Percentiles rank a stretch among this genome's conserved stretches.
These are phyloP conservation scores for Philotrypesis tridentata DNA, from an alignment of 1,140 invertebrate species.

Conservation along the genomic window DNA sequence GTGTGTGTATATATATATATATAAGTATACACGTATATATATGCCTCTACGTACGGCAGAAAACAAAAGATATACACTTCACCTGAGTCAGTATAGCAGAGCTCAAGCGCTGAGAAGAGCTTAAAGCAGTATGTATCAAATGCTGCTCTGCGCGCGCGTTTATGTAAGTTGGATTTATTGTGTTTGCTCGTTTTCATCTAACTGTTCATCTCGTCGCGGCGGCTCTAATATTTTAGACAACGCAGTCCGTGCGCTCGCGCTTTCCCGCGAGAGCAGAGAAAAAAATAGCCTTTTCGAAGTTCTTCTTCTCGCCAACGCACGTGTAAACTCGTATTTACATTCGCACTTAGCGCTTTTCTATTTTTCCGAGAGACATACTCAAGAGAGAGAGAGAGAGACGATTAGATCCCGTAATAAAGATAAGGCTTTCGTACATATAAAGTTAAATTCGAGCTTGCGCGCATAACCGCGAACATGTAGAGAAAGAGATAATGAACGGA, in stretches of 20 bases:
- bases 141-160: background rate
- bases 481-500: background rate
- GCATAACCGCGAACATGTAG: background rate
- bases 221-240: background rate
- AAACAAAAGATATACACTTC: too few relatives aligned
- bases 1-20: too few relatives aligned
- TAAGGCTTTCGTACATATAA: background rate
- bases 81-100: too few relatives aligned
- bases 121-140: too few relatives aligned
- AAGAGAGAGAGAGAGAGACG: background rate
- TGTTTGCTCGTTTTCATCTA: background rate
- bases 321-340: background rate
- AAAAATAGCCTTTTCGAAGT: background rate
- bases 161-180: conserved; percentile 20
- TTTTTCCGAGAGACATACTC: background rate
- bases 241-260: too few relatives aligned
- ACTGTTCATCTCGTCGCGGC: background rate
- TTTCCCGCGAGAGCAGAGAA: background rate
- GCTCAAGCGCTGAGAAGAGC: too few relatives aligned
- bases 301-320: too few relatives aligned
- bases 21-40: too few relatives aligned
- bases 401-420: background rate
- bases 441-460: background rate
- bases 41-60: too few relatives aligned
- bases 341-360: background rate